Evolutionary conservation across 2,797 vertebrate genomes (phyloP).

Genomic region (Poecilia gillii): DNA sequence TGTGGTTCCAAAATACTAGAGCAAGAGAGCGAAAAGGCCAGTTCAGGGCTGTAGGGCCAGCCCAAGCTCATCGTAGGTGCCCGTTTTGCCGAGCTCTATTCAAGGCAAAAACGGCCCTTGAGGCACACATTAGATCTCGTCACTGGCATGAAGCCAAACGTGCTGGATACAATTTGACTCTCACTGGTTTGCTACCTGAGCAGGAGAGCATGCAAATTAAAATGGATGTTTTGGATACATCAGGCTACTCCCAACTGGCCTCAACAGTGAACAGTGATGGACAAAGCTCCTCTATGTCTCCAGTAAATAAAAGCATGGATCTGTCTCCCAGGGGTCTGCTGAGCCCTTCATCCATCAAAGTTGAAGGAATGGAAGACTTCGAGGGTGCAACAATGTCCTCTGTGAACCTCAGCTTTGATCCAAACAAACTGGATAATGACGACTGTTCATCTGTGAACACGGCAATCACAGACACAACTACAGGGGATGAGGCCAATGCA

Average conservation of each 20-base stretch:
- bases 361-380: conserved; percentile 97
- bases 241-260: conserved; percentile 87
- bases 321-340: conserved; percentile 93
- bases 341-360: conserved; percentile 97
- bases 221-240: conserved; percentile 91
- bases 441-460: conserved; percentile 99
- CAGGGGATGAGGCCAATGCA: conserved; percentile 95
- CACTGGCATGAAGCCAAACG: conserved; percentile 99
- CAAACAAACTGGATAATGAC: conserved; percentile 95
- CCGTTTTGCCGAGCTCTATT: conserved; percentile 98
- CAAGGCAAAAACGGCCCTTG: conserved; percentile 98
- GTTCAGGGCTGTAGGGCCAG: conserved; percentile 96
- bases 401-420: conserved; percentile 95
- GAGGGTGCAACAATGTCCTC: conserved; percentile 96
- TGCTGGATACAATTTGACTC: conserved; percentile 94
- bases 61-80: conserved; percentile 96
- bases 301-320: conserved; percentile 93
- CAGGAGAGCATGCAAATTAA: conserved; percentile 93
- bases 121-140: conserved; percentile 97
- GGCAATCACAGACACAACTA: conserved; percentile 98
- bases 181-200: conserved; percentile 92
- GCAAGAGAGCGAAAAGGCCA: conserved; percentile 98
- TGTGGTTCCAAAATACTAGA: conserved; percentile 99
- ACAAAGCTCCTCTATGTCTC: conserved; percentile 95
- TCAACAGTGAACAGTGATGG: conserved; percentile 85